phyloP scores from a whole-genome alignment of 2,113 vertebrate species.

The Nansenia antarctica region DNA sequence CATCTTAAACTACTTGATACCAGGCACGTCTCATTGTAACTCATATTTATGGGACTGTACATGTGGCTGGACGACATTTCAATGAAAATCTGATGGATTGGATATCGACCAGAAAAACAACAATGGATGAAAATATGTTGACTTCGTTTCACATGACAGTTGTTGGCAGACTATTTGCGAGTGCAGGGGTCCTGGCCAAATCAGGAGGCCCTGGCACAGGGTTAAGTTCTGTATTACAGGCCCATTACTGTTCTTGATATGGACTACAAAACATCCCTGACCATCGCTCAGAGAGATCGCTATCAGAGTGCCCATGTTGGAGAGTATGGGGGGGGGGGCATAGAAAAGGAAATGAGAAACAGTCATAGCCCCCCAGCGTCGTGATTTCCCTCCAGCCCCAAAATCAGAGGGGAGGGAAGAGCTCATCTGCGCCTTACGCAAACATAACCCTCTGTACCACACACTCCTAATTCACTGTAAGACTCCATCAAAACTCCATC shows the following conservation, averaged over 20 bases:
- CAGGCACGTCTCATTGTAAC: background rate
- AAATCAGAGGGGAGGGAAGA: background rate
- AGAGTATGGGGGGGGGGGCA: background rate
- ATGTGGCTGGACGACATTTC: conserved; percentile 15
- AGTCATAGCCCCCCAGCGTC: background rate
- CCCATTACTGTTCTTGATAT: background rate
- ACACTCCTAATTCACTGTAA: background rate
- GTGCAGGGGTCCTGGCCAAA: background rate
- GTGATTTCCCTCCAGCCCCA: conserved; percentile 1
- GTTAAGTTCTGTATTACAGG: background rate
- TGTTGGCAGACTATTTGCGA: background rate
- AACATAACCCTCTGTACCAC: background rate
- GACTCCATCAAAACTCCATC: background rate
- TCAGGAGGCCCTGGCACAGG: background rate
- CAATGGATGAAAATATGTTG: background rate
- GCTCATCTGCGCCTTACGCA: background rate
- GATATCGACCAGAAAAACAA: conserved; percentile 1
- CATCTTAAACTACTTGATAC: conserved; percentile 9
- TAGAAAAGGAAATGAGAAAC: conserved; percentile 9
- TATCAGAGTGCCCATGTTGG: background rate
- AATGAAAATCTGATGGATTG: conserved; percentile 7
- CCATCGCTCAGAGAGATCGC: background rate
- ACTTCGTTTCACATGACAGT: background rate
- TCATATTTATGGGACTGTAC: background rate
- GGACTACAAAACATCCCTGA: background rate